Conservation (phyloP, 1,140 invertebrate species). For the Euglossa dilemma region DNA sequence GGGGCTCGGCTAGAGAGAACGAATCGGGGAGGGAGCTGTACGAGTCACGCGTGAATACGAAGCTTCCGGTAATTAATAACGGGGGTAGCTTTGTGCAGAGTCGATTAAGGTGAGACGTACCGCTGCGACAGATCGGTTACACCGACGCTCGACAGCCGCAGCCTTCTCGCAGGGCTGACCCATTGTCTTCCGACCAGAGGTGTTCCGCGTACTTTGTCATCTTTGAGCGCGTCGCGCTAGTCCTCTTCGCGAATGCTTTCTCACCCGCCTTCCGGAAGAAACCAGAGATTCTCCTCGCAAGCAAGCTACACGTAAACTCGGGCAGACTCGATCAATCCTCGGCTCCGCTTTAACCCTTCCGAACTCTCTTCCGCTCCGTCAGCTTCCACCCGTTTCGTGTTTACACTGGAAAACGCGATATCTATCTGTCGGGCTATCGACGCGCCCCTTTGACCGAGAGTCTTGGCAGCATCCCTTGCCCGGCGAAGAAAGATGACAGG, state of each 20-base stretch:
- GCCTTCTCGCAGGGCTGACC: conserved; percentile 34
- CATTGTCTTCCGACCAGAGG: conserved; percentile 37
- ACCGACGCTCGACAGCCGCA: conserved; percentile 30
- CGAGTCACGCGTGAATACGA: conserved; percentile 17
- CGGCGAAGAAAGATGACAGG: conserved; percentile 35
- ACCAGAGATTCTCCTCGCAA: background rate
- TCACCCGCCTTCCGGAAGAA: background rate
- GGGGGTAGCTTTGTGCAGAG: conserved; percentile 2
- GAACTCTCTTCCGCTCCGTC: background rate
- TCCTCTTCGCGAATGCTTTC: background rate
- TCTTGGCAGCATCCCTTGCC: background rate
- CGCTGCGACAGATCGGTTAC: conserved; percentile 45
- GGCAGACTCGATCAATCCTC: background rate
- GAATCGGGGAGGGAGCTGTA: background rate
- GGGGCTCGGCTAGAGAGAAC: too few species aligned
- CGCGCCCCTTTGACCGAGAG: background rate
- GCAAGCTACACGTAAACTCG: too few species aligned
- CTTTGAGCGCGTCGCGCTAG: background rate
- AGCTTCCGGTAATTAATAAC: conserved; percentile 41
- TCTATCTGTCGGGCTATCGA: background rate
- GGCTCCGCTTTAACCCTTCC: background rate
- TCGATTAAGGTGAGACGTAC: conserved; percentile 32
- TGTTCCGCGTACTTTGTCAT: conserved; percentile 37
- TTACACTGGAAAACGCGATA: background rate
- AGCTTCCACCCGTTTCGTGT: too few species aligned